These are phyloP conservation scores for Cygnus buccinator DNA, from an alignment of 2,113 vertebrate species.

Conservation along the genomic window DNA sequence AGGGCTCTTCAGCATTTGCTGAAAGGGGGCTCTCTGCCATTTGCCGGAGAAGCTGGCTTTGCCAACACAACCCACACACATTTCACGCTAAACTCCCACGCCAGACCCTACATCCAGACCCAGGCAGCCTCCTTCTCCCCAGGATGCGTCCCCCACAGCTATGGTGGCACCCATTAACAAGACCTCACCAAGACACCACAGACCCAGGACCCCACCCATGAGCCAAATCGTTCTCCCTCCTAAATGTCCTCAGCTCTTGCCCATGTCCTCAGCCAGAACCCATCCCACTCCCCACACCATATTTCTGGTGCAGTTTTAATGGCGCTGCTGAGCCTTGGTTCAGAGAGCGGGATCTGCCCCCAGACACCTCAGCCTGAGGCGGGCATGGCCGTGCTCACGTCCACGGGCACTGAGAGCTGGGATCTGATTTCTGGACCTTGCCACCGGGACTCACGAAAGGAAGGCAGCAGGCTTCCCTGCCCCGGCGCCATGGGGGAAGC, in stretches of 20 bases:
- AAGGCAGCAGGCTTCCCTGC: neutral
- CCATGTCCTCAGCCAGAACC: neutral
- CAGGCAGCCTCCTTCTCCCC: neutral
- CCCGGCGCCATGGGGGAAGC: neutral
- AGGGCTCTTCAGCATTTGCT: neutral
- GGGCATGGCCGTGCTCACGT: no score
- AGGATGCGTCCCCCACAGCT: no score
- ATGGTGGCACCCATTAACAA: no score
- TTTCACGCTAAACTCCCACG: neutral
- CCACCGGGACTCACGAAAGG: neutral
- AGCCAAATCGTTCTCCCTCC: fast-evolving
- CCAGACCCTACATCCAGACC: neutral
- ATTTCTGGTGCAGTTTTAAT: neutral
- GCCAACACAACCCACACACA: neutral
- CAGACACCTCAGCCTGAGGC: no score
- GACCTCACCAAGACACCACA: no score
- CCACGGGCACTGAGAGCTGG: neutral
- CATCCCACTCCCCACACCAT: neutral
- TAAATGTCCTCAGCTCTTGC: neutral
- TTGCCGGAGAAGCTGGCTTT: neutral
- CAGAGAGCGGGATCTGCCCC: neutral
- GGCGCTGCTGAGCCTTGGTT: neutral
- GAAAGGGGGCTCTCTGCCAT: neutral
- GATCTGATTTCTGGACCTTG: neutral
- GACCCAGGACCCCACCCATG: fast-evolving